Conservation (phyloP, 2,797 vertebrate genomes). For the Bradypus variegatus region DNA sequence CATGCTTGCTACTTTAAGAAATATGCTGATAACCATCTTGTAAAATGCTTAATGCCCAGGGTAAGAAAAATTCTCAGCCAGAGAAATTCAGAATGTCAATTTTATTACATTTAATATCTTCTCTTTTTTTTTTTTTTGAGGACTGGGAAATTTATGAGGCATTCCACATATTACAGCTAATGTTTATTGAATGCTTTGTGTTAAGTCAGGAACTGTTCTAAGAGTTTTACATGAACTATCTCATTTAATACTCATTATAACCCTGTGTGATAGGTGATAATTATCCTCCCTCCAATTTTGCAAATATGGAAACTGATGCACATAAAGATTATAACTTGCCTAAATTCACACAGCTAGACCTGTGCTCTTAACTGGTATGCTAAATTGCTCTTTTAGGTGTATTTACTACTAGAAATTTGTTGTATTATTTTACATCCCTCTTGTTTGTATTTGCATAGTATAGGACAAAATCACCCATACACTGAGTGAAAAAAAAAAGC, state of each 20-base stretch:
- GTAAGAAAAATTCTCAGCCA: conserved; percentile 2
- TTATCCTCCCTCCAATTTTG: background rate
- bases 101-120: conserved; percentile 4
- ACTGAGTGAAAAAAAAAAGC: background rate
- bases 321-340: background rate
- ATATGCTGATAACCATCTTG: background rate
- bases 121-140: background rate
- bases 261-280: background rate
- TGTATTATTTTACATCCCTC: background rate
- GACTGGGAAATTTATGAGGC: background rate
- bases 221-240: background rate
- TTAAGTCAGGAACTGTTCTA: background rate
- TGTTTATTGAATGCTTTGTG: background rate
- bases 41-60: background rate
- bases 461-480: background rate
- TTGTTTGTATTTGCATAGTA: background rate
- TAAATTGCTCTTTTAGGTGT: background rate
- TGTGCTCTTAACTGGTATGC: too few species aligned
- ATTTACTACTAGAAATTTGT: background rate
- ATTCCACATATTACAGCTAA: background rate
- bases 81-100: background rate
- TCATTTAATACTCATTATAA: too few species aligned
- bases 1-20: background rate
- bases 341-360: background rate
- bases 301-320: background rate